Evolutionary conservation across 2,113 vertebrate species (phyloP).

Genomic region (Catharus minimus): DNA sequence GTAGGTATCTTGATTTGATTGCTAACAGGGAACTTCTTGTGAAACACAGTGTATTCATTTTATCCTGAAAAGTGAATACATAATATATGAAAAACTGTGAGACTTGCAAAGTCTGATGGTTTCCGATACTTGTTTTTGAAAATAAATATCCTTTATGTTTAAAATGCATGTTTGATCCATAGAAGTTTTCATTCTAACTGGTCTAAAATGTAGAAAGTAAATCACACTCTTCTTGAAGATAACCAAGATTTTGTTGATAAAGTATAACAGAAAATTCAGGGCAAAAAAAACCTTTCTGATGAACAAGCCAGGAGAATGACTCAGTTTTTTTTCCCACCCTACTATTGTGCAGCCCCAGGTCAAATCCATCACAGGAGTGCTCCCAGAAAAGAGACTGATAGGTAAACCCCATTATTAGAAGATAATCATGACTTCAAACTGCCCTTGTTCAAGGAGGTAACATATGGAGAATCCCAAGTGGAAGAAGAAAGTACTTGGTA

Average conservation of each 20-base stretch:
- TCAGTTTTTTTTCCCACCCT: neutral
- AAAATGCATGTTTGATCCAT: slow-evolving; percentile 26
- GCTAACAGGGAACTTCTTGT: neutral
- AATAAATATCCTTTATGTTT: slow-evolving; percentile 9
- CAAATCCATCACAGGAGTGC: slow-evolving; percentile 21
- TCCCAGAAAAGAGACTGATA: slow-evolving; percentile 40
- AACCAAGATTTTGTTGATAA: slow-evolving; percentile 54
- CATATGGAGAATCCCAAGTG: slow-evolving; percentile 57
- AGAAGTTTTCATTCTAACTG: slow-evolving; percentile 34
- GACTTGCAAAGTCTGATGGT: neutral
- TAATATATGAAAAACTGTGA: neutral
- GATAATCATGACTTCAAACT: slow-evolving; percentile 59
- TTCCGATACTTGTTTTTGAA: neutral
- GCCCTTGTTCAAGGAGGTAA: slow-evolving; percentile 47
- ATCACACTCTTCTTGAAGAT: slow-evolving; percentile 51
- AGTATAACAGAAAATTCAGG: slow-evolving; percentile 50
- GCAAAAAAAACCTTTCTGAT: slow-evolving; percentile 1
- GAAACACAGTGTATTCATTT: slow-evolving; percentile 23
- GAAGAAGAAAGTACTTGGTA: slow-evolving; percentile 54
- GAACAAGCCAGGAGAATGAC: slow-evolving; percentile 32
- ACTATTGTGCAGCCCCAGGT: neutral
- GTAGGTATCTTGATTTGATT: slow-evolving; percentile 17
- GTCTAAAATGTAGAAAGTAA: slow-evolving; percentile 28
- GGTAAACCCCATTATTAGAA: slow-evolving; percentile 38
- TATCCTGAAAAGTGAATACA: neutral